These are phyloP conservation scores for Monarcha castaneiventris DNA, from an alignment of 2,113 vertebrate genomes.

Conservation along the genomic window DNA sequence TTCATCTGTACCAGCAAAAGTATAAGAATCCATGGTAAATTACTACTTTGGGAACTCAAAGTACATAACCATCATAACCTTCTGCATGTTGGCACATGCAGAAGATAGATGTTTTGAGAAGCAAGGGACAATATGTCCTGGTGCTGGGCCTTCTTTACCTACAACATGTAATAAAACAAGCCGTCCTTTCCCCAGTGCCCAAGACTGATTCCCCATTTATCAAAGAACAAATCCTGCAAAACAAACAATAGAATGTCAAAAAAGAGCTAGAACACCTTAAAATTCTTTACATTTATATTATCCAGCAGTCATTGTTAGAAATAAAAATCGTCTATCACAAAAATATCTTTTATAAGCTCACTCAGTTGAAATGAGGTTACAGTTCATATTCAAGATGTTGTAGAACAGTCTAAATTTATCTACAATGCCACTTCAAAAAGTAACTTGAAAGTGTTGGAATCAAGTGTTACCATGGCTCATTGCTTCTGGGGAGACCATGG, in stretches of 20 bases:
- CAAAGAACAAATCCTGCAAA: not conserved
- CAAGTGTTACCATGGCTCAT: not conserved
- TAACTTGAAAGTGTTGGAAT: not conserved
- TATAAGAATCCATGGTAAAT: not conserved
- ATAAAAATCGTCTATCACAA: not conserved
- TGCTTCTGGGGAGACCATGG: not conserved
- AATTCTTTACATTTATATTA: not conserved
- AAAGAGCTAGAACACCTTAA: not conserved
- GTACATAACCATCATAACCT: not conserved
- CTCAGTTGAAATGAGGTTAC: not conserved
- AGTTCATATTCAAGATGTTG: not conserved
- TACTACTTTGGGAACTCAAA: not conserved
- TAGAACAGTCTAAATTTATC: not conserved
- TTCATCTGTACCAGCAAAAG: not conserved
- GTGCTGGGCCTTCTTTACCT: accelerated
- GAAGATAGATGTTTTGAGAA: not conserved
- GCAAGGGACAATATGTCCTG: not conserved
- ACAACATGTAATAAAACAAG: not conserved
- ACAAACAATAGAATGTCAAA: not conserved
- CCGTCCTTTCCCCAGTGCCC: not conserved
- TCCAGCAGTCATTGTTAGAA: not conserved
- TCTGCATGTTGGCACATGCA: not conserved
- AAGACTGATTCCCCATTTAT: not conserved
- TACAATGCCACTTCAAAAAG: not conserved
- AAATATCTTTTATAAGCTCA: not conserved